phyloP scores from a whole-genome alignment of 2,888 invertebrate species.

The Eupithecia pulchellata region DNA sequence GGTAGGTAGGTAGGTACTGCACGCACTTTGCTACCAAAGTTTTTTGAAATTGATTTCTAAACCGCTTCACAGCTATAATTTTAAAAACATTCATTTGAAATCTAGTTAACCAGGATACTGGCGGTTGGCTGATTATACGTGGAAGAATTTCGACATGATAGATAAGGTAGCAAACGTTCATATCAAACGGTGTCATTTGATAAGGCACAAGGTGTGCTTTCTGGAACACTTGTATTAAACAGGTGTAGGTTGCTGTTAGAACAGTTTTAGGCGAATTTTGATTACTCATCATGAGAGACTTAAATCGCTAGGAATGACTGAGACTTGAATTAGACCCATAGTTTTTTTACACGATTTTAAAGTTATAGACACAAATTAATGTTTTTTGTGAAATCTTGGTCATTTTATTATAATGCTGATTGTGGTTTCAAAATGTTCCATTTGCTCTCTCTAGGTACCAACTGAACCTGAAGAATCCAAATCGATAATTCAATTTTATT shows the following conservation, averaged over 20 bases:
- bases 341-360: no score
- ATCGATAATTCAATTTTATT: background rate
- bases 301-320: background rate
- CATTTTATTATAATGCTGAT: no score
- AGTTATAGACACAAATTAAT: no score
- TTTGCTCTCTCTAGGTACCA: background rate
- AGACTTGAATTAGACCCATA: background rate
- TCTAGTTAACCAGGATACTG: conserved; percentile 56
- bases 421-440: background rate
- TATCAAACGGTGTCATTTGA: conserved; percentile 85
- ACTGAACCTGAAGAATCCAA: background rate
- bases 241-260: conserved; percentile 46
- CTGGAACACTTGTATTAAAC: conserved; percentile 60
- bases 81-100: conserved; percentile 3
- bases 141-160: conserved; percentile 83
- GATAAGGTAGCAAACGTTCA: conserved; percentile 76
- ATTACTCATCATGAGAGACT: background rate
- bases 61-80: background rate
- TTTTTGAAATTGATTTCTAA: background rate
- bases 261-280: background rate
- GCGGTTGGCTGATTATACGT: conserved; percentile 59
- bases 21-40: background rate
- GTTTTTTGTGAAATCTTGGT: no score
- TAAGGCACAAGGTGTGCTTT: conserved; percentile 77
- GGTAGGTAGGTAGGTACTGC: background rate